Evolutionary conservation across 2,113 vertebrate genomes (phyloP).

Genomic region (Ascaphus truei): DNA sequence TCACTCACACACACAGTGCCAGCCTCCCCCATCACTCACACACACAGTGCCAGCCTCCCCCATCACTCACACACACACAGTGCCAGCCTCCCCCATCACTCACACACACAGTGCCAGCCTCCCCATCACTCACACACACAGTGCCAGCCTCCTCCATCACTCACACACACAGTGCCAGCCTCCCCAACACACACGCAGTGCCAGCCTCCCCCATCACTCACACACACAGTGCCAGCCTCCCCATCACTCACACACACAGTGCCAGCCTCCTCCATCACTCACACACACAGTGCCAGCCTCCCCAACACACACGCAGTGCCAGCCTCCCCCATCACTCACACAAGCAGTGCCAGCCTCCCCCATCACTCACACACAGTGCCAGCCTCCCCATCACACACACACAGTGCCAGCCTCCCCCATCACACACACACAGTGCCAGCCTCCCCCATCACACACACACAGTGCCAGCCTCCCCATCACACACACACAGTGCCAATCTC

Average conservation of each 20-base stretch:
- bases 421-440: background rate
- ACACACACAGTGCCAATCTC: background rate
- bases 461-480: background rate
- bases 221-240: background rate
- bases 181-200: conserved; percentile 6
- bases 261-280: background rate
- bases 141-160: background rate
- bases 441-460: background rate
- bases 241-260: background rate
- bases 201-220: background rate
- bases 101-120: too few species aligned
- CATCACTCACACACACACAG: background rate
- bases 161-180: background rate
- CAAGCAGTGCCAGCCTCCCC: background rate
- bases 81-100: background rate
- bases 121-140: background rate
- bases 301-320: background rate
- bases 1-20: conserved; percentile 11
- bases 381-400: conserved; percentile 1
- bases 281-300: background rate
- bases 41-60: background rate
- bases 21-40: background rate
- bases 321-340: background rate
- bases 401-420: background rate
- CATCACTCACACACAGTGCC: too few species aligned